Base-by-base conservation (phyloP, 2,888 invertebrate species). In the Cantharis nigra region DNA sequence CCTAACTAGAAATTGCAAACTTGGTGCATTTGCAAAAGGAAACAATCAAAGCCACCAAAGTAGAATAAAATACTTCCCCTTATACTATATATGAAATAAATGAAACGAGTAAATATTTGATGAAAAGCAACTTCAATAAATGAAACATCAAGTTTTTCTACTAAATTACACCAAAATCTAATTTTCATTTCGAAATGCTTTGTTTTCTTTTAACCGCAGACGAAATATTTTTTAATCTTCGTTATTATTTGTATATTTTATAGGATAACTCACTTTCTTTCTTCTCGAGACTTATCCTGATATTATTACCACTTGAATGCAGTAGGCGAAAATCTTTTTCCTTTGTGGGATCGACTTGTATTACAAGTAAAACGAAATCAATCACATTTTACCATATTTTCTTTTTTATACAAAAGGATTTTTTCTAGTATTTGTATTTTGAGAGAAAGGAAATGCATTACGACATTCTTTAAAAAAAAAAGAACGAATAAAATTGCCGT, bases 61-160 rank as follows among this genome's bases (percentile, higher is more conserved):
- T 49, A 49, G 49, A 49, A 49, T 49, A 49, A 49, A 49, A 49
- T 49, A 2, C 49, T 49, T 49, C 49, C 49, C 49, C 33, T 2
- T 49, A 3, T 20, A 16, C 16, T 16, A 16, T 49, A 49, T 49
- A 49, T n/a, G 49, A 49, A 70, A 74, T 69, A 74, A 69, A 74
- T 74, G 64, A 33, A 7, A 67, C 72, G 69, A 69, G 62, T 73
- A 73, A 73, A 73, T 67, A 26, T 67, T 67, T 49, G 67, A 67
- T 73, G 65, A 67, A 73, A 73, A 33, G 64, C 49, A 49, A 49
- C 49, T 49, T 49, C 49, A 49, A 49, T 49, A 49, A 49, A 64
- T 28, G 71, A 64, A 71, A 71, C 71, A 26, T 71, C n/a, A 28
- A 67, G 14, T 73, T 67, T 49, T 73, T 69, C 67, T 67, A 26